Conservation (phyloP, 2,113 vertebrate genomes). For the Coracopsis vasa region DNA sequence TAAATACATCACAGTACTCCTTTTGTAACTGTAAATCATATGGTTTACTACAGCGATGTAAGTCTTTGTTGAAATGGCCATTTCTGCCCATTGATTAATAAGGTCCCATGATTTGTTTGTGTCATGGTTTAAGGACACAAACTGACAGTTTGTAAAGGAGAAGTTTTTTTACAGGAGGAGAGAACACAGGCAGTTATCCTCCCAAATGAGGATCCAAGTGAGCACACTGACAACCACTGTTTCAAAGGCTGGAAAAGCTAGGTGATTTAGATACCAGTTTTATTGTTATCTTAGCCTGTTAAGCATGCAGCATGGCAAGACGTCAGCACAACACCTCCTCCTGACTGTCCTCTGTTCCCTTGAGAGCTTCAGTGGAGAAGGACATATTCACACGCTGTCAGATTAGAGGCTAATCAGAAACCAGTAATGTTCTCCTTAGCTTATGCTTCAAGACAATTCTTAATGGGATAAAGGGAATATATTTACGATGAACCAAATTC, state of each 20-base stretch:
- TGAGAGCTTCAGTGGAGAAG: not conserved
- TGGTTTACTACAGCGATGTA: not conserved
- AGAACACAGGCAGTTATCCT: constrained; percentile 3
- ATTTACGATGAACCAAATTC: not conserved
- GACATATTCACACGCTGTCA: not conserved
- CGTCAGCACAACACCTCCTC: constrained; percentile 26
- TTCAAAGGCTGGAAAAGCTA: constrained; percentile 29
- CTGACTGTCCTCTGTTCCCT: constrained; percentile 11
- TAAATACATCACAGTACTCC: not conserved
- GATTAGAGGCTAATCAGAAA: not conserved
- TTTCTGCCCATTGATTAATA: not conserved
- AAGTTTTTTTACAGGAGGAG: not conserved
- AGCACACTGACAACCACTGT: not conserved
- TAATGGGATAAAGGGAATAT: not conserved
- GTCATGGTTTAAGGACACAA: not conserved
- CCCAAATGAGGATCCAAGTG: not conserved
- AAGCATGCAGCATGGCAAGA: not conserved
- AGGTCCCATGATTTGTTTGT: not conserved
- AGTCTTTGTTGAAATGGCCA: not conserved
- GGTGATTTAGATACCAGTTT: not conserved
- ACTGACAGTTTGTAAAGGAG: not conserved
- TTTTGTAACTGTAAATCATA: not conserved
- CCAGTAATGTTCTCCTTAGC: not conserved
- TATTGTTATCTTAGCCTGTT: constrained; percentile 26
- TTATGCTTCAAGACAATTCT: not conserved